Conservation (phyloP, 2,888 invertebrate genomes). For the Glaucopsyche alexis region DNA sequence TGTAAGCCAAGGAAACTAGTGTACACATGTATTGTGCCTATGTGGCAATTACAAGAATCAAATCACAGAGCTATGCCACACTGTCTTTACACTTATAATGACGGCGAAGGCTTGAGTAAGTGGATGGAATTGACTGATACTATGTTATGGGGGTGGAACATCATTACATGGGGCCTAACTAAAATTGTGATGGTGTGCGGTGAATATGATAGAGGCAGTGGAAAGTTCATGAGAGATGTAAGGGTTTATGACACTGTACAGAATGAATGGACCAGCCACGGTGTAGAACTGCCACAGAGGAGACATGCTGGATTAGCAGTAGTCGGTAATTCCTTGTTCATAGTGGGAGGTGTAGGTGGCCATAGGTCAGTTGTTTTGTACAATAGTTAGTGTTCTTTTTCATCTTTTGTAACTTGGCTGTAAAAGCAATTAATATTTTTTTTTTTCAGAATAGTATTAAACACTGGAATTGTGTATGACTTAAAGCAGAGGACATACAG, state of each 20-base stretch:
- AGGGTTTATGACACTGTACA: conserved; percentile 61
- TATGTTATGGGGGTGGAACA: conserved; percentile 68
- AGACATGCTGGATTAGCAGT: conserved; percentile 62
- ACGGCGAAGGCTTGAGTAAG: conserved; percentile 51
- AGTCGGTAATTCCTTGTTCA: conserved; percentile 54
- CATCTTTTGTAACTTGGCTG: background rate
- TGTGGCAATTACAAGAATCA: conserved; percentile 50
- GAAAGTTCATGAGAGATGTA: conserved; percentile 59
- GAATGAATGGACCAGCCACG: conserved; percentile 60
- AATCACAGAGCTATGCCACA: conserved; percentile 51
- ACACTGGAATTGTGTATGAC: conserved; percentile 57
- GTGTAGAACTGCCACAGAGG: conserved; percentile 56
- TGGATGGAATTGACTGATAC: conserved; percentile 65
- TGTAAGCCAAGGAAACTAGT: conserved; percentile 49
- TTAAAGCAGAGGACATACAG: conserved; percentile 54
- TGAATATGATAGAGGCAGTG: conserved; percentile 63
- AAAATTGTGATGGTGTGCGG: conserved; percentile 64
- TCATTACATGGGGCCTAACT: conserved; percentile 59
- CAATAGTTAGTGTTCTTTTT: background rate
- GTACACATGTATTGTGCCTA: conserved; percentile 53
- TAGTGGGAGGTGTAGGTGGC: conserved; percentile 68
- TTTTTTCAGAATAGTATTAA: conserved; percentile 58
- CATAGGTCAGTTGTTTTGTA: conserved; percentile 59
- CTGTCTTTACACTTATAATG: conserved; percentile 53
- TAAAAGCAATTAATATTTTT: conserved; percentile 23